Evolutionary conservation across 1,140 invertebrate species (phyloP).

Genomic region (Hesperophylax magnus): DNA sequence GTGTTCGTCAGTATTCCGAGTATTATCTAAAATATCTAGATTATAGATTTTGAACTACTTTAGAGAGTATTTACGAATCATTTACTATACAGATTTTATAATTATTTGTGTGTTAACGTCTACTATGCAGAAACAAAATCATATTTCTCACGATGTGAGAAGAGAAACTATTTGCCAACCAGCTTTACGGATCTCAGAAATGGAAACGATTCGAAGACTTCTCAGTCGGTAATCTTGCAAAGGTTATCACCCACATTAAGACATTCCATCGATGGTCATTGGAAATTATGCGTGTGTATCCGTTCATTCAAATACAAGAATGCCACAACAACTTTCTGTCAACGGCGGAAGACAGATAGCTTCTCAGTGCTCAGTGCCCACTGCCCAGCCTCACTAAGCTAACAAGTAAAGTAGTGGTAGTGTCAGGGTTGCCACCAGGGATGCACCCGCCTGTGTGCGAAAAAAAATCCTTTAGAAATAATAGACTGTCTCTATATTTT

Average conservation of each 20-base stretch:
- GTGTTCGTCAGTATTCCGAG: no score
- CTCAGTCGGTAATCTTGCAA: background rate
- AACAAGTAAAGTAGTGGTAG: background rate
- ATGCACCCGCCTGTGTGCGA: no score
- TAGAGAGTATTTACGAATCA: no score
- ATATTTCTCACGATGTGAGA: background rate
- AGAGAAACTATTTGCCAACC: background rate
- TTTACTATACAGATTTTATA: background rate
- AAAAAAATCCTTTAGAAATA: no score
- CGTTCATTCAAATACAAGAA: constrained; percentile 12
- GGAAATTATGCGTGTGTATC: background rate
- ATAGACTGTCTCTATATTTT: no score
- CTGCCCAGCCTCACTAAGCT: background rate
- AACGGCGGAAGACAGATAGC: constrained; percentile 13
- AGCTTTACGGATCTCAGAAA: background rate
- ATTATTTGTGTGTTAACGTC: background rate
- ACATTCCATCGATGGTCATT: background rate
- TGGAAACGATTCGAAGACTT: background rate
- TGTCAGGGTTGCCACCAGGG: no score
- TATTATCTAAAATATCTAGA: no score
- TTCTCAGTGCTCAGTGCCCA: background rate
- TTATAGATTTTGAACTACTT: no score
- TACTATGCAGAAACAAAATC: no score
- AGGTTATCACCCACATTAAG: background rate
- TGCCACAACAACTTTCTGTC: constrained; percentile 9